Evolutionary conservation across 2,888 invertebrate species (phyloP).

Genomic region (Steinernema carpocapsae): DNA sequence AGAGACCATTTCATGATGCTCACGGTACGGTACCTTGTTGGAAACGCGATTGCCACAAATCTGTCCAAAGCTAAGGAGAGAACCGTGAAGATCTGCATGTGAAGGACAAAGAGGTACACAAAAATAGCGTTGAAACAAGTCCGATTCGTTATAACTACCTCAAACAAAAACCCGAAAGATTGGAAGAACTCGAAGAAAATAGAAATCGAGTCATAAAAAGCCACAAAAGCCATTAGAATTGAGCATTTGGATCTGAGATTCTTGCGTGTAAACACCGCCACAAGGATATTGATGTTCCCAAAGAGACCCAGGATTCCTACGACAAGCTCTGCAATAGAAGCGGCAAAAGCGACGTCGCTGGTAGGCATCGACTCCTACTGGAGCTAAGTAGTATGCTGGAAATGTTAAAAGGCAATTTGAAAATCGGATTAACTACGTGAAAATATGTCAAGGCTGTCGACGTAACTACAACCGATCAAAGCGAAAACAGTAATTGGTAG

Average conservation of each 20-base stretch:
- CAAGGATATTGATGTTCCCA: constrained; percentile 16
- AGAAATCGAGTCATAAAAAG: constrained; percentile 11
- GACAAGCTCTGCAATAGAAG: background rate
- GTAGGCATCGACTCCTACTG: too few species aligned
- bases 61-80: constrained; percentile 8
- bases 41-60: background rate
- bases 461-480: too few species aligned
- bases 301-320: background rate
- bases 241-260: background rate
- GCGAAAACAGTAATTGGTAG: too few species aligned
- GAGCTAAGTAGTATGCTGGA: too few species aligned
- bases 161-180: background rate
- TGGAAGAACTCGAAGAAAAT: constrained; percentile 6
- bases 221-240: background rate
- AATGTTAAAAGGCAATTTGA: too few species aligned
- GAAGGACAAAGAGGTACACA: background rate
- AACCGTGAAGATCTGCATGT: constrained; percentile 3
- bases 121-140: background rate
- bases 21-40: background rate
- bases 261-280: background rate
- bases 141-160: background rate
- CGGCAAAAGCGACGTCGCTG: background rate
- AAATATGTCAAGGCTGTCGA: too few species aligned
- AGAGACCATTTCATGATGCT: background rate
- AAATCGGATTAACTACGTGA: too few species aligned